A percentile compares a stretch with the other conserved stretches of the same genome.
Conservation (phyloP, 92 coral and sea anemone species). For the Zoanthus gigantus region DNA sequence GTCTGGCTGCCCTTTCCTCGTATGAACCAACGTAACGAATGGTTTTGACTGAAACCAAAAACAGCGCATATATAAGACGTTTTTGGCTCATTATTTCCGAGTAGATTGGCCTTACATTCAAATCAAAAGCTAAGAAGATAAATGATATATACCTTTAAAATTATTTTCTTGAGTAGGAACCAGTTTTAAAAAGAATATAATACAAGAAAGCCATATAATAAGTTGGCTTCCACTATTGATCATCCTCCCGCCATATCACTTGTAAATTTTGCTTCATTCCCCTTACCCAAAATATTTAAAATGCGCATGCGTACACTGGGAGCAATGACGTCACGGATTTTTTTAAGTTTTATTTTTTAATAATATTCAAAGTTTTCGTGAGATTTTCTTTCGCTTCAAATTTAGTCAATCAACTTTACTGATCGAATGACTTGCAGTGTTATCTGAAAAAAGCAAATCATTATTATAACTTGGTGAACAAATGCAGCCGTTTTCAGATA, state of each 20-base stretch:
- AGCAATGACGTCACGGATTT: conserved; percentile 20
- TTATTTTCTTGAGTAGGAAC: conserved; percentile 53
- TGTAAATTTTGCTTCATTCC: conserved; percentile 26
- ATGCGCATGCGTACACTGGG: conserved; percentile 78
- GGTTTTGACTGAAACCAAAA: conserved; percentile 68
- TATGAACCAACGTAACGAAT: conserved; percentile 83
- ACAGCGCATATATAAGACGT: conserved; percentile 50
- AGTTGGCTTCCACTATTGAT: conserved; percentile 76
- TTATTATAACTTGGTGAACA: too few relatives aligned
- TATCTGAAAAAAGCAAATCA: too few relatives aligned
- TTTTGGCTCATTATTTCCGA: neutral
- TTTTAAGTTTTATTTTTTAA: neutral
- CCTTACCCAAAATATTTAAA: conserved; percentile 68
- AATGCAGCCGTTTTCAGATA: too few relatives aligned
- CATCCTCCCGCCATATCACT: conserved; percentile 90
- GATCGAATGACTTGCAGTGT: neutral
- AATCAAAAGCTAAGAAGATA: conserved; percentile 2
- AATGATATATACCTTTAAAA: conserved; percentile 55
- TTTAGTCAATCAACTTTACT: neutral
- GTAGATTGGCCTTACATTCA: neutral
- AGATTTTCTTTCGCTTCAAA: neutral
- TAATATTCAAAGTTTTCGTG: neutral
- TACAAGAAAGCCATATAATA: conserved; percentile 75
- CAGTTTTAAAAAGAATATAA: conserved; percentile 71
- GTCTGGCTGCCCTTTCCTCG: conserved; percentile 49